Conservation (phyloP, 2,888 invertebrate genomes). For the Crossocerus cetratus region DNA sequence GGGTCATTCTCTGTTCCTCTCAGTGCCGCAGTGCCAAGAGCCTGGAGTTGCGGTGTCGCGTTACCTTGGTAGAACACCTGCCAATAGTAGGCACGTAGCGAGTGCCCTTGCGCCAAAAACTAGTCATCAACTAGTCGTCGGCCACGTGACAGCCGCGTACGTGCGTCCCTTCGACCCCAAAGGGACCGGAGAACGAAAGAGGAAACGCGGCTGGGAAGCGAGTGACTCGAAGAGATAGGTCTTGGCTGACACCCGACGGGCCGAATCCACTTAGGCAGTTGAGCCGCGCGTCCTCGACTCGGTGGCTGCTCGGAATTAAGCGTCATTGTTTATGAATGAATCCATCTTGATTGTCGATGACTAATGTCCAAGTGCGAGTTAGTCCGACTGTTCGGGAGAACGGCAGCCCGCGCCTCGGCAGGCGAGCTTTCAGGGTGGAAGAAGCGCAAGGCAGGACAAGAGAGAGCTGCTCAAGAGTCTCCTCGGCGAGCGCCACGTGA, state of each 20-base stretch:
- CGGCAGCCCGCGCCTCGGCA: conserved; percentile 19
- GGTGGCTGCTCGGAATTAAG: conserved; percentile 66
- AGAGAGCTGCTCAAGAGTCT: conserved; percentile 49
- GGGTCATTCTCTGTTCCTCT: not conserved
- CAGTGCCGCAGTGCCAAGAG: conserved; percentile 39
- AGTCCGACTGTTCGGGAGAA: conserved; percentile 56
- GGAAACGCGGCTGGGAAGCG: not conserved
- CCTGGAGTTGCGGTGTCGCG: conserved; percentile 63
- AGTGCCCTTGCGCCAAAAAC: not conserved
- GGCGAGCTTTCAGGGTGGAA: not conserved
- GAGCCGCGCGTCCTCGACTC: conserved; percentile 35
- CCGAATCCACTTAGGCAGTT: not conserved
- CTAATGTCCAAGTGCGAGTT: conserved; percentile 62
- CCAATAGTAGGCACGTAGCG: conserved; percentile 51
- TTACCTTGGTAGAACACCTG: conserved; percentile 48
- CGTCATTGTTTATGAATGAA: conserved; percentile 70
- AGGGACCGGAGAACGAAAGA: not conserved
- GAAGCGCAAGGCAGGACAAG: conserved; percentile 35
- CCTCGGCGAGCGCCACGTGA: conserved; percentile 53
- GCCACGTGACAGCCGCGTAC: not conserved
- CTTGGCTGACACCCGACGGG: no score
- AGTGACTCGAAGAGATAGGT: no score
- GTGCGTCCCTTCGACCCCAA: not conserved
- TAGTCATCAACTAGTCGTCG: not conserved
- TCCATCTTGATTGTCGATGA: conserved; percentile 70